A percentile compares a stretch with the other conserved stretches of the same genome.
These are phyloP conservation scores for Tyto alba DNA, from an alignment of 2,113 vertebrate species.

Conservation along the genomic window DNA sequence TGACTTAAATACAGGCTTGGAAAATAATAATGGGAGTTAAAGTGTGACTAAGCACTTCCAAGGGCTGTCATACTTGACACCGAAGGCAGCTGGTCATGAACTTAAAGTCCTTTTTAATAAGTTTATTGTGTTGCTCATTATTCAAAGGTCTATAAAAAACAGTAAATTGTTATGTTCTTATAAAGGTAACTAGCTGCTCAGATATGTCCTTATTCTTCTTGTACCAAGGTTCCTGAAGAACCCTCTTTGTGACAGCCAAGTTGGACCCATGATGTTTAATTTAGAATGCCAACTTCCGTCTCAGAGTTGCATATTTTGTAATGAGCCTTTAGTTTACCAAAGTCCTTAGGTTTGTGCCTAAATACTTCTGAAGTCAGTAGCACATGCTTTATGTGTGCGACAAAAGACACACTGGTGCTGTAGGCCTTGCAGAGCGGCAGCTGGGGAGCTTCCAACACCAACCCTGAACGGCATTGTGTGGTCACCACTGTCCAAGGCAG, in stretches of 20 bases:
- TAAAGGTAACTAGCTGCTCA: background rate
- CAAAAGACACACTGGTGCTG: background rate
- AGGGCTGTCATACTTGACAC: conserved; percentile 12
- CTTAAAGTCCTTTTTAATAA: conserved; percentile 44
- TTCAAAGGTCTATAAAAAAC: background rate
- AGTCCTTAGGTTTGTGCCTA: background rate
- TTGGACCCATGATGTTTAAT: background rate
- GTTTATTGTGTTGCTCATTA: conserved; percentile 39
- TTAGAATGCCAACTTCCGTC: background rate
- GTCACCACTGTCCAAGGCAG: background rate
- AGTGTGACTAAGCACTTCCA: conserved; percentile 53
- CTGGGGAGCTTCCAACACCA: background rate
- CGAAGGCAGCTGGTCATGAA: conserved; percentile 15
- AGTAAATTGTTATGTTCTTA: background rate
- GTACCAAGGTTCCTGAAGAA: background rate
- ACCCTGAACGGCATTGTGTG: fast-evolving
- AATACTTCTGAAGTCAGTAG: background rate
- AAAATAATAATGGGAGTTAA: conserved; percentile 24
- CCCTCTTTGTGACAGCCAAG: background rate
- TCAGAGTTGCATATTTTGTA: background rate
- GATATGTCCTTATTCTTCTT: background rate
- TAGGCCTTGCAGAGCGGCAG: background rate
- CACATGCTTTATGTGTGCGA: background rate
- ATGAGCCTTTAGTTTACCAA: background rate
- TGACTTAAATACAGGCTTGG: conserved; percentile 23